phyloP scores from a whole-genome alignment of 2,113 vertebrate species.

The Dromas ardeola region DNA sequence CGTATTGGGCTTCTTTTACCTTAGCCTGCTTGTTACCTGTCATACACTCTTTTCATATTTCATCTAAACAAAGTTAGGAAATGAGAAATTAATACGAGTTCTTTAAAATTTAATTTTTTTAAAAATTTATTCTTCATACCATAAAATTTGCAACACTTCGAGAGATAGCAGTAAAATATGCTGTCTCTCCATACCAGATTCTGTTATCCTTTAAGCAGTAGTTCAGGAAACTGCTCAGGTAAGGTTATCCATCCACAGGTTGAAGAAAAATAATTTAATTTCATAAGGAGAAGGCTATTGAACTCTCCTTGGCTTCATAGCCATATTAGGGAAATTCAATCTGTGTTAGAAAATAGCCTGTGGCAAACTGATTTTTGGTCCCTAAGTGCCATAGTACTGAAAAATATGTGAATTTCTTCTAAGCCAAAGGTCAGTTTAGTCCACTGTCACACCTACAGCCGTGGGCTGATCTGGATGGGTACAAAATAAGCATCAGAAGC shows the following conservation, averaged over 20 bases:
- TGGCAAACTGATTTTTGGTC: slow-evolving; percentile 39
- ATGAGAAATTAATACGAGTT: neutral
- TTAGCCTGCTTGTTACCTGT: neutral
- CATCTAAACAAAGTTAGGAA: neutral
- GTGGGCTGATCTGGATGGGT: neutral
- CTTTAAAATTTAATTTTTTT: neutral
- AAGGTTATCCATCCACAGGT: neutral
- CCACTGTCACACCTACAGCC: neutral
- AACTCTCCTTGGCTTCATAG: slow-evolving; percentile 37
- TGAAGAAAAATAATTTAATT: slow-evolving; percentile 49
- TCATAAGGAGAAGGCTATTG: slow-evolving; percentile 3
- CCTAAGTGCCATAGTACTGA: neutral
- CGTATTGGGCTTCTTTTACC: neutral
- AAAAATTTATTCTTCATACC: neutral
- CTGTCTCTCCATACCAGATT: neutral
- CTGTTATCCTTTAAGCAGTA: slow-evolving; percentile 1
- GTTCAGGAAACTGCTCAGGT: slow-evolving; percentile 5
- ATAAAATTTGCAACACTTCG: neutral
- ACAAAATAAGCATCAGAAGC: neutral
- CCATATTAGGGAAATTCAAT: slow-evolving; percentile 57
- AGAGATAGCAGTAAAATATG: neutral
- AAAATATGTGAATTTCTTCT: slow-evolving; percentile 30
- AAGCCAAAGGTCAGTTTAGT: slow-evolving; percentile 29
- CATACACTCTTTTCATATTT: neutral
- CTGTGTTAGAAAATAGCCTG: slow-evolving; percentile 33